Conservation (phyloP, 35 echinoderm and acorn worm species). For the Apostichopus parvimensis region DNA sequence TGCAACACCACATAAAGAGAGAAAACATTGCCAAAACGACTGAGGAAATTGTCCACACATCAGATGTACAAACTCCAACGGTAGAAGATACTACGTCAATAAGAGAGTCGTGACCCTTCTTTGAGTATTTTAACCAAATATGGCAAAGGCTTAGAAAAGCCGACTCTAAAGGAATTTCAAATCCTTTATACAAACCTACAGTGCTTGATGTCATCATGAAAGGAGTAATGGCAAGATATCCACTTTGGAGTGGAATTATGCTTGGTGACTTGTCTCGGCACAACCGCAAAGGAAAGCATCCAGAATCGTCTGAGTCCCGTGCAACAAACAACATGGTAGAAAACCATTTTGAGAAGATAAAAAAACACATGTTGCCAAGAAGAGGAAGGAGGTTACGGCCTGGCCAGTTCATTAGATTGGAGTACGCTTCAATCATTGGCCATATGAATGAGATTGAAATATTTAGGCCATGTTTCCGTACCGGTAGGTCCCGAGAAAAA, state of each 20-base stretch:
- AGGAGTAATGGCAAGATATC: neutral
- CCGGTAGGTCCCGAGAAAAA: neutral
- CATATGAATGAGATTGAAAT: neutral
- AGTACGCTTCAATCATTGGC: neutral
- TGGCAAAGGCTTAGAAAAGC: neutral
- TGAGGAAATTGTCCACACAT: too few relatives aligned
- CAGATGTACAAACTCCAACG: too few relatives aligned
- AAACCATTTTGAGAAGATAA: slow-evolving; percentile 38
- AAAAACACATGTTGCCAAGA: neutral
- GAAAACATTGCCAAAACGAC: neutral
- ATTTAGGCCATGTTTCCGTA: neutral
- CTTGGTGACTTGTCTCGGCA: neutral
- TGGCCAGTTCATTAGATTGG: neutral
- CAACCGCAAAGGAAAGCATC: neutral
- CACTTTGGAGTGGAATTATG: slow-evolving; percentile 21
- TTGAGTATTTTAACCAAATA: neutral
- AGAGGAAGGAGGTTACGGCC: slow-evolving; percentile 2
- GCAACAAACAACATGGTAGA: slow-evolving; percentile 31
- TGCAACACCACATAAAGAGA: neutral
- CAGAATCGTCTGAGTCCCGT: neutral
- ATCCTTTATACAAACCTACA: neutral
- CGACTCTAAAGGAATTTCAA: neutral
- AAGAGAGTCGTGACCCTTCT: neutral
- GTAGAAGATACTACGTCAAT: neutral
- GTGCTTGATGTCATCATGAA: neutral